Percentiles rank a stretch among this genome's conserved stretches.
Conservation (phyloP, 1,140 invertebrate genomes). For the Hylaeus anthracinus region DNA sequence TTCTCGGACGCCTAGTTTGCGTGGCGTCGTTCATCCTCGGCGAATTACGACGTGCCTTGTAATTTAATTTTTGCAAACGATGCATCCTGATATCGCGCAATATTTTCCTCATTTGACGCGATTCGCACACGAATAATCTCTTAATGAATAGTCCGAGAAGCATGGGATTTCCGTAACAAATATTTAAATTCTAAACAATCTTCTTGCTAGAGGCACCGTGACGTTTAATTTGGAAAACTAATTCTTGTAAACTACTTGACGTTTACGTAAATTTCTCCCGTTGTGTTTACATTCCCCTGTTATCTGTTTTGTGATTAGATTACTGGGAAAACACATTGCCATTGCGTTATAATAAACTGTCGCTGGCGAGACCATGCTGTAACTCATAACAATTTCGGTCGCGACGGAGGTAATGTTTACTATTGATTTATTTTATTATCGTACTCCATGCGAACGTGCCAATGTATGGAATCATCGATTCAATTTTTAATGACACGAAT, state of each 20-base stretch:
- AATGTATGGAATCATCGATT: neutral
- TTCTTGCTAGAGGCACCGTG: neutral
- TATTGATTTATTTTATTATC: neutral
- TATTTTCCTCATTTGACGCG: neutral
- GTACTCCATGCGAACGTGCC: neutral
- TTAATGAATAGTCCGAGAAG: neutral
- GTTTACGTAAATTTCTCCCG: neutral
- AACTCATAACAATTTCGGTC: neutral
- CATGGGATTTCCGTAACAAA: neutral
- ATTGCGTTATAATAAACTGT: neutral
- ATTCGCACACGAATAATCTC: neutral
- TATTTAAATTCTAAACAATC: slow-evolving; percentile 7
- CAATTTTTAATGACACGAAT: neutral
- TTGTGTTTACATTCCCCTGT: neutral
- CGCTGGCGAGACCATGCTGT: neutral
- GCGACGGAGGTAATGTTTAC: neutral
- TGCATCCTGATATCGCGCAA: neutral
- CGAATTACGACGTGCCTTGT: neutral
- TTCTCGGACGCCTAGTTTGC: neutral
- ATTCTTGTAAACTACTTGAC: slow-evolving; percentile 1
- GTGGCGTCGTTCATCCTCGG: neutral
- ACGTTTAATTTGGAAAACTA: slow-evolving; percentile 8
- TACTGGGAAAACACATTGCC: neutral
- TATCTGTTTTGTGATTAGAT: neutral
- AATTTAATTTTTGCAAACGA: neutral